Evolutionary conservation across 2,113 vertebrate species (phyloP), one percentile per base, ranked within the genome.

Genomic region (Hylia prasina): DNA sequence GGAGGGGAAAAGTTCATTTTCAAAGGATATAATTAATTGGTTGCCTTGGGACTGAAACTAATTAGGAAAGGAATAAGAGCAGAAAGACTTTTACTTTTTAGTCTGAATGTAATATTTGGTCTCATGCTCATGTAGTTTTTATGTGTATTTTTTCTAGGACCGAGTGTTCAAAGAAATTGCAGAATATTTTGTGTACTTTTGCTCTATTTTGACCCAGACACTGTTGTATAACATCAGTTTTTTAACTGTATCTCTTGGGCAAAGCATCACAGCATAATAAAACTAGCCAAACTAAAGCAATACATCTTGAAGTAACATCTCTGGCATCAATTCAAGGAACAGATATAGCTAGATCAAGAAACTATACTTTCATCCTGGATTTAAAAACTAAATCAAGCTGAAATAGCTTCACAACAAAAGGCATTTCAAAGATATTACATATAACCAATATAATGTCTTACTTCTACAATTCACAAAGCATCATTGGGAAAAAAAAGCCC

Each of bases 1-100:
- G 28, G 56, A 90, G 40, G 25, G 27, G 11, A 82, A 93, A 72
- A 89, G 78, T 83, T 94, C 23, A 87, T 87, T 96, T 97, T 89
- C 58, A 93, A 87, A 92, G 15, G 21, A 47, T 72, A 13, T 82
- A 84, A 92, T 94, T 82, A 93, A 94, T 88, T 93, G 61, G 33
- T 63, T 94, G 60, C 61, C 35, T 73, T 90, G 60, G 47, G 82
- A 87, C 42, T 91, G n/a, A 72, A 95, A 91, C 42, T 93, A 94
- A 94, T 94, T 90, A 65, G 35, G 50, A 88, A 80, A 78, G n/a
- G 33, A 78, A 53, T 69, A 82, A 65, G 15, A 91, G 39, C 22
- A 37, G 40, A 51, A 65, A 54, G 7, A 33, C 5, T 48, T 71
- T 30, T 44, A 39, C 65, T 68, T 44, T 72, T 37, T 13, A 42